A percentile compares a stretch with the other conserved stretches of the same genome.
Evolutionary conservation across 2,113 vertebrate species (phyloP).

Genomic region (Erythrocercus mccallii): DNA sequence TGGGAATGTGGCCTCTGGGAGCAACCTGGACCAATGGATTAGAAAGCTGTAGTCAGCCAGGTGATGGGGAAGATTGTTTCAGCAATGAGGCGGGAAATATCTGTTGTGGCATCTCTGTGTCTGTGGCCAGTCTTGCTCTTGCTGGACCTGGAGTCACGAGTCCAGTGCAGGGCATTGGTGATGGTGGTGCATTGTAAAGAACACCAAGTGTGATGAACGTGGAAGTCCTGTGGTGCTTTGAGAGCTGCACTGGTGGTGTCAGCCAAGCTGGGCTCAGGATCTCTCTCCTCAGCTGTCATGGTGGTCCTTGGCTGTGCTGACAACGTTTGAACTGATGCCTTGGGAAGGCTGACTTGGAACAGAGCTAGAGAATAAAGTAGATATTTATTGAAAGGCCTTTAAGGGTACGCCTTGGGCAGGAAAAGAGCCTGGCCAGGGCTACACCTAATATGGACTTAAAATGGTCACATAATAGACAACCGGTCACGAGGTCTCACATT

Average conservation of each 20-base stretch:
- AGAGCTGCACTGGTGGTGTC: background rate
- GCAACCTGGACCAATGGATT: background rate
- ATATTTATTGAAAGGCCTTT: background rate
- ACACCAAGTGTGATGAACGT: background rate
- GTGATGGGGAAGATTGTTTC: background rate
- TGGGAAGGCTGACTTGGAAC: background rate
- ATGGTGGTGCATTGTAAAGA: background rate
- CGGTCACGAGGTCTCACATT: fast-evolving
- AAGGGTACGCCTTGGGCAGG: background rate
- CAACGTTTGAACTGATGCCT: background rate
- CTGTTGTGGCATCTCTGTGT: background rate
- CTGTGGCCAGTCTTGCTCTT: background rate
- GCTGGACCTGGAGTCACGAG: background rate
- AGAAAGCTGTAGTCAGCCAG: background rate
- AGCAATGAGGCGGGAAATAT: background rate
- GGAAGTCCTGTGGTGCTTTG: background rate
- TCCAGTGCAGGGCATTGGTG: fast-evolving
- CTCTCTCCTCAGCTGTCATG: background rate
- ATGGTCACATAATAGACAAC: background rate
- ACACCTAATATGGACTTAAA: background rate
- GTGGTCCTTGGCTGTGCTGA: background rate
- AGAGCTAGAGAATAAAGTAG: background rate
- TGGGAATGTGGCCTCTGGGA: background rate
- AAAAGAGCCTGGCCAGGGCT: background rate
- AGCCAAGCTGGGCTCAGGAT: background rate